Conservation (phyloP, 1,140 invertebrate species). For the Triops longicaudatus region DNA sequence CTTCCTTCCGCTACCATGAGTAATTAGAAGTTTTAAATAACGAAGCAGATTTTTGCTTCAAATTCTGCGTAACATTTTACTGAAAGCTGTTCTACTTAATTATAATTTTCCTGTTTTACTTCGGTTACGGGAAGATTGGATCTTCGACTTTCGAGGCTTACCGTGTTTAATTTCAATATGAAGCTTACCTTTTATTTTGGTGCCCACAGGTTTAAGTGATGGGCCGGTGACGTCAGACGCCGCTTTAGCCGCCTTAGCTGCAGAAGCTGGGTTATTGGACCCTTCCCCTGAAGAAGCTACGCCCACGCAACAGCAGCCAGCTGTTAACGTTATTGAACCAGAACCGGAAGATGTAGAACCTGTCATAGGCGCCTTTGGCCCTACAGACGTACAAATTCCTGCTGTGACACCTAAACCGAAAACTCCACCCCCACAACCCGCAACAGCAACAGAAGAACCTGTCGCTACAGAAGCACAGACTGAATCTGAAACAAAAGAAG, state of each 20-base stretch:
- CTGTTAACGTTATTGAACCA: neutral
- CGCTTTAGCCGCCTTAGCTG: constrained; percentile 53
- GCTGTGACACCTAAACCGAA: neutral
- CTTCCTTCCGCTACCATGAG: neutral
- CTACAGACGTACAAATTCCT: constrained; percentile 20
- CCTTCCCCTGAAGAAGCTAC: constrained; percentile 37
- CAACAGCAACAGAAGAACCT: constrained; percentile 8
- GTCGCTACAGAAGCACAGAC: neutral
- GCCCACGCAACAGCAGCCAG: constrained; percentile 2
- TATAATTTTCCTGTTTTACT: too few relatives aligned
- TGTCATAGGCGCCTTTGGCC: constrained; percentile 9
- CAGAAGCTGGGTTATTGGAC: constrained; percentile 55
- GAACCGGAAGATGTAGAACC: neutral
- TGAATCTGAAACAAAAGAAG: constrained; percentile 18
- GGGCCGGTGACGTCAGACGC: constrained; percentile 55
- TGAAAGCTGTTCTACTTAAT: too few relatives aligned
- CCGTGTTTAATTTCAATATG: too few relatives aligned
- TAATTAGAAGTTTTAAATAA: neutral
- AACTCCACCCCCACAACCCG: neutral
- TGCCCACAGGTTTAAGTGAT: constrained; percentile 37
- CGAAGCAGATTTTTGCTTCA: neutral
- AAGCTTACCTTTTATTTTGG: neutral
- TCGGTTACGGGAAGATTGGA: too few relatives aligned
- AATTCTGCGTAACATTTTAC: too few relatives aligned
- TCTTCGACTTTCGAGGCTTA: neutral